Evolutionary conservation across 35 echinoderm and acorn worm genomes (phyloP).

Genomic region (Anneissia japonica): DNA sequence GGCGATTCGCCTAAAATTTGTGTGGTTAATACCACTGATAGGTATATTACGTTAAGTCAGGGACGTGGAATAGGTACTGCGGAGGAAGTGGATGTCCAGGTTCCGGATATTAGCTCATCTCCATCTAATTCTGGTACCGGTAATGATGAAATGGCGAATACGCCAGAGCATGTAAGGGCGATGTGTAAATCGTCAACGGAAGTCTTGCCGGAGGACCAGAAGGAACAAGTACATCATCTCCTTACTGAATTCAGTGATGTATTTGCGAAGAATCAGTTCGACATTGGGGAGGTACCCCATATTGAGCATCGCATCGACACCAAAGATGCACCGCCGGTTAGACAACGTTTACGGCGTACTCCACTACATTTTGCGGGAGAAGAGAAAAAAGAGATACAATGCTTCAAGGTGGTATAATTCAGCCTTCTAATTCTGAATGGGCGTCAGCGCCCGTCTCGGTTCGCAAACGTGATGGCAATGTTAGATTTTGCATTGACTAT

Average conservation of each 20-base stretch:
- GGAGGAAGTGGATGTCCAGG: not conserved
- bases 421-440: constrained; percentile 40
- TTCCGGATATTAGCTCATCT: too few species aligned
- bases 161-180: too few species aligned
- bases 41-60: not conserved
- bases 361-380: not conserved
- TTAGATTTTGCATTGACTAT: constrained; percentile 40
- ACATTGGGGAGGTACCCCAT: constrained; percentile 17
- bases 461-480: constrained; percentile 27
- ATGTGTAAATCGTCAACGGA: too few species aligned
- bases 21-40: not conserved
- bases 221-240: too few species aligned
- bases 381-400: not conserved
- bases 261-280: constrained; percentile 8
- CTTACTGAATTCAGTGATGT: constrained; percentile 7
- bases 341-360: constrained; percentile 18
- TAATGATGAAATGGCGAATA: too few species aligned
- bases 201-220: too few species aligned
- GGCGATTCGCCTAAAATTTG: not conserved
- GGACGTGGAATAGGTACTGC: not conserved
- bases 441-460: constrained; percentile 44
- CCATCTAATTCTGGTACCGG: too few species aligned
- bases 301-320: constrained; percentile 24
- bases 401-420: constrained; percentile 22
- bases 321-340: not conserved